A percentile compares a stretch with the other conserved stretches of the same genome.
Evolutionary conservation across 2,888 invertebrate species (phyloP).

Genomic region (Shargacucullia verbasci): DNA sequence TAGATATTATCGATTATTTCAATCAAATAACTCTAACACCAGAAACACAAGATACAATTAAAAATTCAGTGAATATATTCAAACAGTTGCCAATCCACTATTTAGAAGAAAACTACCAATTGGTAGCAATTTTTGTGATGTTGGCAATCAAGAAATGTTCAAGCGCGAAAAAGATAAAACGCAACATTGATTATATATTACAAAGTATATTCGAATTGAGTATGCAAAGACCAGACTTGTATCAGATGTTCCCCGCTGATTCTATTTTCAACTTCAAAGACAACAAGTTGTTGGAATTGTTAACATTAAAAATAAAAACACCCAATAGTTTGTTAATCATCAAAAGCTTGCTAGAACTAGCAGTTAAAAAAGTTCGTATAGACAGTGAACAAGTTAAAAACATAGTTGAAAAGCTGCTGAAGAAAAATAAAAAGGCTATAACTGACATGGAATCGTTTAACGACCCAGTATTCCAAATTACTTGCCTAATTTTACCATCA

Average conservation of each 20-base stretch:
- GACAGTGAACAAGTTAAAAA: constrained; percentile 78
- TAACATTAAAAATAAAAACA: constrained; percentile 77
- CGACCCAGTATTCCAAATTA: constrained; percentile 80
- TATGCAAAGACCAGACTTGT: constrained; percentile 79
- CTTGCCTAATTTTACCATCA: constrained; percentile 77
- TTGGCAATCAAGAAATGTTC: constrained; percentile 76
- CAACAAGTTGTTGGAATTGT: constrained; percentile 68
- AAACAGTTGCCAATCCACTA: constrained; percentile 75
- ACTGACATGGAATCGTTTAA: constrained; percentile 73
- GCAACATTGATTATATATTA: constrained; percentile 70
- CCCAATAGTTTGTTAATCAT: constrained; percentile 72
- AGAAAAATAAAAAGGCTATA: constrained; percentile 64
- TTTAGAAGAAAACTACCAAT: constrained; percentile 81
- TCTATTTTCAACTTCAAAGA: constrained; percentile 77
- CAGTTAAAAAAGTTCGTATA: constrained; percentile 78
- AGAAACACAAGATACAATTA: constrained; percentile 62
- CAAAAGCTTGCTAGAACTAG: constrained; percentile 76
- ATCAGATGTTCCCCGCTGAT: constrained; percentile 76
- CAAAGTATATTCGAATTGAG: constrained; percentile 80
- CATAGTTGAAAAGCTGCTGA: constrained; percentile 74
- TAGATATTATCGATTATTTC: constrained; percentile 67
- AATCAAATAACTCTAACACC: constrained; percentile 57
- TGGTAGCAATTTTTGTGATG: constrained; percentile 75
- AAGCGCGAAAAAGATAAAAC: constrained; percentile 72
- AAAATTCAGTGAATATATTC: constrained; percentile 70